Evolutionary conservation across 2,797 vertebrate genomes (phyloP).

Genomic region (Ataeniobius toweri): DNA sequence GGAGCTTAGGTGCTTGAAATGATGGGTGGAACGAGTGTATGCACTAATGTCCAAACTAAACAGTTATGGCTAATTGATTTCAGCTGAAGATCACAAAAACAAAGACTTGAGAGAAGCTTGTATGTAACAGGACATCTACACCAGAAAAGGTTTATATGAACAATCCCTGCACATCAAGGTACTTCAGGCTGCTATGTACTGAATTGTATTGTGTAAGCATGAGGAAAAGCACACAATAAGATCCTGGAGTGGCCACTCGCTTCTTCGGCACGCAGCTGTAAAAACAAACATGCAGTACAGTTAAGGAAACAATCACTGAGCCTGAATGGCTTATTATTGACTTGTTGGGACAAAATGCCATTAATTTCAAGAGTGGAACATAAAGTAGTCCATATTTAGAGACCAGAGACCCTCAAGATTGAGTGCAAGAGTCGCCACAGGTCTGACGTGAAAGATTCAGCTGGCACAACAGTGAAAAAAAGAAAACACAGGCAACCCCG

Average conservation of each 20-base stretch:
- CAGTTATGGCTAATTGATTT: constrained; percentile 56
- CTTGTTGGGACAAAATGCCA: constrained; percentile 31
- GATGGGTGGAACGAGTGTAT: constrained; percentile 14
- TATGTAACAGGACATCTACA: constrained; percentile 11
- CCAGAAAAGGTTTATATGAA: constrained; percentile 13
- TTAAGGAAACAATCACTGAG: constrained; percentile 35
- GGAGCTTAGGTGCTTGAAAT: constrained; percentile 10
- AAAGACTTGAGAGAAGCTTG: constrained; percentile 14
- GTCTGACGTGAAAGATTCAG: neutral
- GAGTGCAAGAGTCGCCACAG: constrained; percentile 11
- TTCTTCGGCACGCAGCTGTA: constrained; percentile 36
- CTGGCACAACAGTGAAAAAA: neutral
- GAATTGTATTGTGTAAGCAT: neutral
- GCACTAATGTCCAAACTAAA: constrained; percentile 26
- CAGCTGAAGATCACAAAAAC: constrained; percentile 48
- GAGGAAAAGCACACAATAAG: constrained; percentile 12
- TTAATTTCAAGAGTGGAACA: constrained; percentile 30
- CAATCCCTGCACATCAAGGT: constrained; percentile 1
- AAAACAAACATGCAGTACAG: constrained; percentile 45
- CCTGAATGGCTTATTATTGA: constrained; percentile 32
- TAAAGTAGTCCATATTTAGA: constrained; percentile 13
- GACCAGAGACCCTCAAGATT: constrained; percentile 13
- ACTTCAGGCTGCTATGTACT: neutral
- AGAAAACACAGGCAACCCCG: neutral
- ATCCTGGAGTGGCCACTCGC: neutral